A percentile compares a stretch with the other conserved stretches of the same genome.
These are phyloP conservation scores for Botia almorhae DNA, from an alignment of 2,797 vertebrate genomes.

Conservation along the genomic window DNA sequence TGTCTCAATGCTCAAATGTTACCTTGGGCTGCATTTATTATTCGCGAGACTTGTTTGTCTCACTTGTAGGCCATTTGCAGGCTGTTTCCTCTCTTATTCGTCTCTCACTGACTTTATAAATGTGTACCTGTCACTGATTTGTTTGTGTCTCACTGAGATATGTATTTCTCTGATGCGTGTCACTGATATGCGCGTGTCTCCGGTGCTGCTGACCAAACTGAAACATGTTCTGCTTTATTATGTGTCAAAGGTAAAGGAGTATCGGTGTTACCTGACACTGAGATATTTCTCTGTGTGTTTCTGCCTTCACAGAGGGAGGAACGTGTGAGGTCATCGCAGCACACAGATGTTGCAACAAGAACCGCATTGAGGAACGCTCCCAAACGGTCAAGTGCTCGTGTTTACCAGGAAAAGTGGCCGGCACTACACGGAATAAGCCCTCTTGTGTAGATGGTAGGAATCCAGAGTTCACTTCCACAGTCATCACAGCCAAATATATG, in stretches of 20 bases:
- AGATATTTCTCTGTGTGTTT: slow-evolving; percentile 60
- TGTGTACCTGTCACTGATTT: slow-evolving; percentile 2
- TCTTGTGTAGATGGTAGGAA: slow-evolving; percentile 96
- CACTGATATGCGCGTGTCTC: background rate
- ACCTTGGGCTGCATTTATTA: background rate
- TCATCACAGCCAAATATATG: background rate
- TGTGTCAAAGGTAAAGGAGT: slow-evolving; percentile 9
- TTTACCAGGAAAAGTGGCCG: slow-evolving; percentile 98
- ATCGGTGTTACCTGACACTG: slow-evolving; percentile 4
- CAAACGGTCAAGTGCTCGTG: slow-evolving; percentile 99
- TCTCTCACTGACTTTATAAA: background rate
- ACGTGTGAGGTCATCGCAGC: slow-evolving; percentile 99
- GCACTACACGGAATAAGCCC: slow-evolving; percentile 97
- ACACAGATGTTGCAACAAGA: slow-evolving; percentile 99
- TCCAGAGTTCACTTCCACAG: background rate
- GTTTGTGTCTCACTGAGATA: background rate
- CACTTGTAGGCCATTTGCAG: background rate
- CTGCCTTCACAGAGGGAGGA: slow-evolving; percentile 89
- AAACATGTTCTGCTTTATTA: slow-evolving; percentile 3
- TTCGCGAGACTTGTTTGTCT: background rate
- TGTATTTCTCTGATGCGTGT: background rate
- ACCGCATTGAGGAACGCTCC: slow-evolving; percentile 97
- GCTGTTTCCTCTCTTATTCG: background rate
- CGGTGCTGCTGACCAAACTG: background rate
- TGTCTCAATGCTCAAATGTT: background rate